Evolutionary conservation across 1,140 invertebrate genomes (phyloP).

Genomic region (Brachionus paranguensis): DNA sequence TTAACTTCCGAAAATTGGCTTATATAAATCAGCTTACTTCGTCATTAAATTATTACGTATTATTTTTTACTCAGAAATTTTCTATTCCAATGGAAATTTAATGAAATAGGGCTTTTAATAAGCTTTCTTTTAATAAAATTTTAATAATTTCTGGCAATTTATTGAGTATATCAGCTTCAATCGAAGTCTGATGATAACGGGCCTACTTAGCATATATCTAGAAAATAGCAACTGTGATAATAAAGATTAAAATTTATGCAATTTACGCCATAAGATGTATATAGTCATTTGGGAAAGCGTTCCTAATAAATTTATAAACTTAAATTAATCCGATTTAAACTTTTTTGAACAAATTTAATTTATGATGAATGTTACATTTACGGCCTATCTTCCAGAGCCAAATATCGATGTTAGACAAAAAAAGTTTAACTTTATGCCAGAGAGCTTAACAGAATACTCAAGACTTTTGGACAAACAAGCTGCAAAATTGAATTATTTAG

Average conservation of each 20-base stretch:
- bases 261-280: background rate
- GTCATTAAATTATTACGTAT: background rate
- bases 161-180: background rate
- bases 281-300: background rate
- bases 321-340: background rate
- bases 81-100: background rate
- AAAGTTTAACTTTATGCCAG: background rate
- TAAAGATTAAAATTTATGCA: background rate
- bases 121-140: background rate
- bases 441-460: background rate
- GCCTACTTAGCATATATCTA: background rate
- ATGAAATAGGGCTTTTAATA: background rate
- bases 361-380: background rate
- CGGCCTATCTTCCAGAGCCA: background rate
- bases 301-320: background rate
- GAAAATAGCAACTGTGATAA: background rate
- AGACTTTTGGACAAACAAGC: background rate
- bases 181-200: background rate
- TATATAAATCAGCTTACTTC: background rate
- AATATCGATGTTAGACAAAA: background rate
- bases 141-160: background rate
- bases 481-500: background rate
- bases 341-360: background rate
- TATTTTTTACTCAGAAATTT: background rate
- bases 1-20: background rate